Percentiles rank a stretch among this genome's conserved stretches.
Conservation (phyloP, 2,888 invertebrate species). For the Nemotelus nigrinus region DNA sequence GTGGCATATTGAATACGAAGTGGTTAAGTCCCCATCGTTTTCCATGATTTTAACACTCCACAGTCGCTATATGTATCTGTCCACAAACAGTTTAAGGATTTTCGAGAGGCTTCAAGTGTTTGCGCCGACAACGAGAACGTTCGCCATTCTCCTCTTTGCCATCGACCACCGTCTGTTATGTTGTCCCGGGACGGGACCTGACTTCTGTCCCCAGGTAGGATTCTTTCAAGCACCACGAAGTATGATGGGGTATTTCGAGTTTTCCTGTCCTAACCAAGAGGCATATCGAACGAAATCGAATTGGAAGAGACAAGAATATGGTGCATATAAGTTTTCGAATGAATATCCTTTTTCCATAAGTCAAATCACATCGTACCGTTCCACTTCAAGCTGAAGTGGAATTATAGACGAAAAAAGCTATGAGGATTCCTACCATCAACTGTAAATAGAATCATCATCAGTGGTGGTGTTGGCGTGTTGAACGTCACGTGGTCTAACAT, state of each 20-base stretch:
- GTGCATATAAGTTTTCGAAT: constrained; percentile 12
- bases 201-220: background rate
- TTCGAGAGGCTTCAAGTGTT: constrained; percentile 30
- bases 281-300: background rate
- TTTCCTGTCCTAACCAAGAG: too few relatives aligned
- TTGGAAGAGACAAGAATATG: background rate
- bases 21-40: constrained; percentile 2
- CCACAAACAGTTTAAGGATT: constrained; percentile 18
- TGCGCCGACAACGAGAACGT: constrained; percentile 1
- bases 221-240: background rate
- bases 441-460: constrained; percentile 28
- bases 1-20: constrained; percentile 32
- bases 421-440: constrained; percentile 9
- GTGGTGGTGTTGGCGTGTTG: constrained; percentile 11
- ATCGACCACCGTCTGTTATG: background rate
- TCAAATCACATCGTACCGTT: constrained; percentile 35
- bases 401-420: background rate
- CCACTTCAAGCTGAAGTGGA: constrained; percentile 9
- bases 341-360: constrained; percentile 14
- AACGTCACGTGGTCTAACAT: constrained; percentile 32
- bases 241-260: too few relatives aligned
- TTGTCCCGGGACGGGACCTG: background rate
- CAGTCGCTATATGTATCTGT: background rate
- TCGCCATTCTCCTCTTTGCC: constrained; percentile 8
- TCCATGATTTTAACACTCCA: constrained; percentile 24